These are phyloP conservation scores for Anneissia japonica DNA, from an alignment of 35 echinoderm and acorn worm genomes.

Conservation along the genomic window DNA sequence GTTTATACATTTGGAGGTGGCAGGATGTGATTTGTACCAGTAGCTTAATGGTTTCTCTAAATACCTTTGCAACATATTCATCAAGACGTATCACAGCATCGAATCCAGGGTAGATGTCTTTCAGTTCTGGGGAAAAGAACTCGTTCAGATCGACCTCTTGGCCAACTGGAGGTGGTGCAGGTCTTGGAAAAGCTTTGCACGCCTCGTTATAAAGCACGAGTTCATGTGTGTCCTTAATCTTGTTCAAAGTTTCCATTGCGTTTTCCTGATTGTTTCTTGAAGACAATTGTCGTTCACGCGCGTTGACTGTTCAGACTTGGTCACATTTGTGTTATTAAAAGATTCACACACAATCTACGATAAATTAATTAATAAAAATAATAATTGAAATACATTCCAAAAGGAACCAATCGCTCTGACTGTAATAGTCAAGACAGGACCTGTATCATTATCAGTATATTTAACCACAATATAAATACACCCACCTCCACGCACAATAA, in stretches of 20 bases:
- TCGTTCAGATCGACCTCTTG: neutral
- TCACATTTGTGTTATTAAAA: neutral
- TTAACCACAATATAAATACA: too few species aligned
- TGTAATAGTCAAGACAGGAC: too few species aligned
- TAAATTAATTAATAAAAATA: too few species aligned
- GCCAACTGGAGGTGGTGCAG: neutral
- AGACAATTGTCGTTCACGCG: neutral
- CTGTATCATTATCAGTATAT: too few species aligned
- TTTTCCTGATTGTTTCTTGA: neutral
- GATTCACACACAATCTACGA: neutral
- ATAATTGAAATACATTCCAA: too few species aligned
- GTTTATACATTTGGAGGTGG: too few species aligned
- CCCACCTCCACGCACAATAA: too few species aligned
- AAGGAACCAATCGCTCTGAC: too few species aligned
- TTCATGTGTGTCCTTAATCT: too few species aligned
- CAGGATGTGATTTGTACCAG: too few species aligned
- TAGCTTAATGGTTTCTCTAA: too few species aligned
- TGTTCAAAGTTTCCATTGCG: neutral
- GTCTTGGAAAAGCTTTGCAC: neutral
- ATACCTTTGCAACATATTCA: neutral
- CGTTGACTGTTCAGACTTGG: neutral
- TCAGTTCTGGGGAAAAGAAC: neutral
- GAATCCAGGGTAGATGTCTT: neutral
- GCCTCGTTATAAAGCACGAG: neutral
- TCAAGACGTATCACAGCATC: neutral